These are phyloP conservation scores for Lysiphlebus fabarum DNA, from an alignment of 1,140 invertebrate genomes.

Conservation along the genomic window DNA sequence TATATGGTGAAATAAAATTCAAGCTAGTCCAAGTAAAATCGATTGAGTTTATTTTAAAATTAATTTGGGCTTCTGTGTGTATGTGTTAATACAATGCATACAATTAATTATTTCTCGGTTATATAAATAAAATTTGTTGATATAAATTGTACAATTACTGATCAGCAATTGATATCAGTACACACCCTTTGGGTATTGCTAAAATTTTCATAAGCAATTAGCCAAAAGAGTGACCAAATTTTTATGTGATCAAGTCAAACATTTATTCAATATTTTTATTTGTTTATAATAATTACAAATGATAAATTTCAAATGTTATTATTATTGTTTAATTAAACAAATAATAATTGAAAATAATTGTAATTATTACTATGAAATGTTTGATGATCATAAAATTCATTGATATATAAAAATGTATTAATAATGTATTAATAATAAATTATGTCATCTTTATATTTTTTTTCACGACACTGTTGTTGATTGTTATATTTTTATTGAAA, in stretches of 20 bases:
- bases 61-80: neutral
- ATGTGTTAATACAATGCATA: neutral
- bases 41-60: neutral
- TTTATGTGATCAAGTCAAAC: neutral
- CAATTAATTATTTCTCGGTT: neutral
- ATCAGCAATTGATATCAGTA: neutral
- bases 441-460: too few species aligned
- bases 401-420: too few species aligned
- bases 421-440: too few species aligned
- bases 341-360: too few species aligned
- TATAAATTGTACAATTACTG: too few species aligned
- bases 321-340: neutral
- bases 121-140: too few species aligned
- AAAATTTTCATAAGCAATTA: neutral
- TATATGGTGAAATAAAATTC: conserved; percentile 1
- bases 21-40: too few species aligned
- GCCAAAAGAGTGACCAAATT: neutral
- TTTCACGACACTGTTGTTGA: too few species aligned
- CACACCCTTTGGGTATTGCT: neutral
- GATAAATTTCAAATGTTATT: neutral
- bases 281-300: neutral
- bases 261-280: too few species aligned
- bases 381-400: too few species aligned
- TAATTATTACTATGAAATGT: conserved; percentile 16
- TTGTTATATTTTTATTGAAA: too few species aligned